Base-by-base conservation (phyloP, 2,113 vertebrate genomes). In the Zosterops japonicus region DNA sequence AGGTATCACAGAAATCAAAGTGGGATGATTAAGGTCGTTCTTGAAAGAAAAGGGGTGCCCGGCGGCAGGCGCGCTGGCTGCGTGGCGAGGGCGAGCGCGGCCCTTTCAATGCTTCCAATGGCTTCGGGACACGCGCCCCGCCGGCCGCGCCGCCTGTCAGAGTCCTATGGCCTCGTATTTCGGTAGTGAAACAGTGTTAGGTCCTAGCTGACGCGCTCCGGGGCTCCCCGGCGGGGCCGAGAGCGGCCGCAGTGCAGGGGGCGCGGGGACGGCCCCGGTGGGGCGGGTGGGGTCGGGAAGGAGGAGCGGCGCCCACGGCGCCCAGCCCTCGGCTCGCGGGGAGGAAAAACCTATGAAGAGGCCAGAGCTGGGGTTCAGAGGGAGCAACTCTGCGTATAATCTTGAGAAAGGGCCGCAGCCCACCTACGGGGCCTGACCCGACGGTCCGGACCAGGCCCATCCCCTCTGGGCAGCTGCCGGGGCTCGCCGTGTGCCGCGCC, bases 161-260 rank as follows among this genome's bases (percentile, higher is more conserved):
- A 98, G 97, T 98, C 97, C 98, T 98, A 98, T 98, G 98, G 98
- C 98, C 98, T 98, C 98, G 90, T 97, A 97, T 98, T 97, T 98
- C 95, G 95, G 97, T 95, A 97, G 98, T 98, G 98, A 99, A 98
- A 99, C 99, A 99, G 99, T 99, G 99, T 98, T 98, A 99, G 99
- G 99, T 99, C 99, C 99, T 99, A 97, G 97, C 98, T 98, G 97
- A 98, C 98, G 97, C 98, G 95, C 96, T 97, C 97, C 95, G 44
- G 91, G 78, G 46, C 96, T 97, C 97, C 98, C 97, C 24, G 3
- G 70, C 3, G 14, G 94, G 94, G 76, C 92, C 53, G n/a, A 94
- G 74, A 59, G 90, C 75, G 15, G 93, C 90, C 84, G 93, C 69
- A 21, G 95, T 95, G 94, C 96, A 97, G 97, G 98, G 97, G 80